Evolutionary conservation across 2,888 invertebrate genomes (phyloP), one percentile per base, ranked within the genome.

Genomic region (Argyra leucocephala): DNA sequence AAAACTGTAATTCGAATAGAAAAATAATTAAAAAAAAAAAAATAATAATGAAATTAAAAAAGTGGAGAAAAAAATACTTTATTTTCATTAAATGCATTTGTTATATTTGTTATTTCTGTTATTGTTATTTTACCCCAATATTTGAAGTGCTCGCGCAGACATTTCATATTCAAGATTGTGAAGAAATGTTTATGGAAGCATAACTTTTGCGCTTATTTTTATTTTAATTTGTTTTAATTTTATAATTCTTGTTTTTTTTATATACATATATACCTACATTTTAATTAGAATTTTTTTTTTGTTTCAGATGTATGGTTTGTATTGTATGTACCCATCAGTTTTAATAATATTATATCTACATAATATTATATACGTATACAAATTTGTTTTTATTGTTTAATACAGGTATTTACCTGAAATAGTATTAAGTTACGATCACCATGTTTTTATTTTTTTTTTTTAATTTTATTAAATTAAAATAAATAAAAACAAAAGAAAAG

Each of bases 171-270:
- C 48, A 15, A 5, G 48, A 48, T 18, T 48, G 18, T 48, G 64
- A 69, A 68, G 66, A 67, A 67, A 66, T 70, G 66, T 69, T 66
- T 68, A 66, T 68, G 68, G 69, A 69, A 70, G 67, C 68, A 68
- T 67, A 69, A 67, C 68, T 67, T 64, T 64, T 66, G 48, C 48
- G 48, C 48, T 48, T 48, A 15, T 48, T 48, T 37, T 15, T 37
- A 15, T 37, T 26, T 37, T 12, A 10, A 3, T 37, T 37, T 37
- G 5, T 37, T 37, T n/a, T n/a, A n/a, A n/a, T n/a, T n/a, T n/a
- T n/a, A n/a, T n/a, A n/a, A n/a, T n/a, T 9, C 12, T 48, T 48
- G 48, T 48, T 1, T 22, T 58, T 58, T 22, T 58, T 22, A 23
- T 23, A 15, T 59, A 23, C 15, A 23, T 21, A 12, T 59, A 58